These are phyloP conservation scores for Dendrolimus houi DNA, from an alignment of 2,888 invertebrate species.

Conservation along the genomic window DNA sequence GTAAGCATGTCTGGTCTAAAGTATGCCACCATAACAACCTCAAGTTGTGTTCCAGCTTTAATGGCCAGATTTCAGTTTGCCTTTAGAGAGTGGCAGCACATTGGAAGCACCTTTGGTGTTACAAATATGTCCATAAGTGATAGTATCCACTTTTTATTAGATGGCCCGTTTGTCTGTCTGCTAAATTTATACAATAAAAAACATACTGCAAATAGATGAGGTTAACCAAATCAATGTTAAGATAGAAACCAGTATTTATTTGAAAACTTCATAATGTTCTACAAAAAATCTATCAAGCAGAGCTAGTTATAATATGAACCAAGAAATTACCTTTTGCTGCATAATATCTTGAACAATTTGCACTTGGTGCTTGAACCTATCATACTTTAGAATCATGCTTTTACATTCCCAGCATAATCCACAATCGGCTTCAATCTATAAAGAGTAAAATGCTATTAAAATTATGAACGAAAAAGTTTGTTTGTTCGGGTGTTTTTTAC, in stretches of 20 bases:
- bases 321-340: not conserved
- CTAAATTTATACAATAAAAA: not conserved
- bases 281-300: not conserved
- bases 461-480: too few species aligned
- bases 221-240: not conserved
- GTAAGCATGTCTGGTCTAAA: too few species aligned
- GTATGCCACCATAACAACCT: too few species aligned
- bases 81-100: too few species aligned
- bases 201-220: not conserved
- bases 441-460: not conserved
- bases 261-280: too few species aligned
- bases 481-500: too few species aligned
- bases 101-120: too few species aligned
- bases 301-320: not conserved
- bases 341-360: constrained; percentile 20
- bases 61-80: too few species aligned
- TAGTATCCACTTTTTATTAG: too few species aligned
- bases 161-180: too few species aligned
- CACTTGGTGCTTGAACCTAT: constrained; percentile 26
- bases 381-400: constrained; percentile 23
- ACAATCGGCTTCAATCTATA: not conserved
- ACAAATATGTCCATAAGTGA: too few species aligned
- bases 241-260: not conserved
- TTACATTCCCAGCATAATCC: constrained; percentile 43
- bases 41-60: too few species aligned